Percentiles rank a stretch among this genome's conserved stretches.
phyloP scores from a whole-genome alignment of 2,113 vertebrate species.

The Zeus faber region DNA sequence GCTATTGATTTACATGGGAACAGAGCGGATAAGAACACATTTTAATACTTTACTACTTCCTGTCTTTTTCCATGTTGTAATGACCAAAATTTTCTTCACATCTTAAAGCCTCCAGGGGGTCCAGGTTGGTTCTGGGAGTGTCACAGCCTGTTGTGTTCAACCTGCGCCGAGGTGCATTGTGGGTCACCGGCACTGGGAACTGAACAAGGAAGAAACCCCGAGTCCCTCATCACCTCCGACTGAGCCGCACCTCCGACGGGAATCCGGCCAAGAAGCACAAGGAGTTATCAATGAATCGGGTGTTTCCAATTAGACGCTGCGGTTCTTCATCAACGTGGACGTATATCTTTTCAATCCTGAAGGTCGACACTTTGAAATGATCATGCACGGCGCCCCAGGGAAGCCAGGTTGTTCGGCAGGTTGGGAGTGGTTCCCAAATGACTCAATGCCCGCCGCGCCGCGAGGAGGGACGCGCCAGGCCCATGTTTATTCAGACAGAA shows the following conservation, averaged over 20 bases:
- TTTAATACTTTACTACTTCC: too few species aligned
- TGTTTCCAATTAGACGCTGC: too few species aligned
- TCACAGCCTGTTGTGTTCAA: not conserved
- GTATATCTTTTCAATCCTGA: too few species aligned
- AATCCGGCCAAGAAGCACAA: slow-evolving; percentile 19
- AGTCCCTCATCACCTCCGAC: slow-evolving; percentile 19
- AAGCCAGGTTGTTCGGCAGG: too few species aligned
- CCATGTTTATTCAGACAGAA: slow-evolving; percentile 27
- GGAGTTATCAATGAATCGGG: too few species aligned
- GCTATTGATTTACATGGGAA: too few species aligned
- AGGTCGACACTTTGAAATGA: too few species aligned
- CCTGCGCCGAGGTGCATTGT: slow-evolving; percentile 33
- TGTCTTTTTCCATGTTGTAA: too few species aligned
- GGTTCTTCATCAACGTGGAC: too few species aligned
- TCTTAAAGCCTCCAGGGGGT: slow-evolving; percentile 9
- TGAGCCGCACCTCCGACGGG: slow-evolving; percentile 34
- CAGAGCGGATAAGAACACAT: too few species aligned
- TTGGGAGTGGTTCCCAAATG: slow-evolving; percentile 55
- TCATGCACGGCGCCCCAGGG: too few species aligned
- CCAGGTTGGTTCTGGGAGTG: not conserved
- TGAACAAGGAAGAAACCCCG: slow-evolving; percentile 36
- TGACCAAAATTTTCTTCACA: too few species aligned
- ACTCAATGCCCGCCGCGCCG: slow-evolving; percentile 30
- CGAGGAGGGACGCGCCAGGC: slow-evolving; percentile 12
- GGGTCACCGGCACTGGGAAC: slow-evolving; percentile 30